Evolutionary conservation across 2,113 vertebrate species (phyloP).

Genomic region (Ameiurus melas): DNA sequence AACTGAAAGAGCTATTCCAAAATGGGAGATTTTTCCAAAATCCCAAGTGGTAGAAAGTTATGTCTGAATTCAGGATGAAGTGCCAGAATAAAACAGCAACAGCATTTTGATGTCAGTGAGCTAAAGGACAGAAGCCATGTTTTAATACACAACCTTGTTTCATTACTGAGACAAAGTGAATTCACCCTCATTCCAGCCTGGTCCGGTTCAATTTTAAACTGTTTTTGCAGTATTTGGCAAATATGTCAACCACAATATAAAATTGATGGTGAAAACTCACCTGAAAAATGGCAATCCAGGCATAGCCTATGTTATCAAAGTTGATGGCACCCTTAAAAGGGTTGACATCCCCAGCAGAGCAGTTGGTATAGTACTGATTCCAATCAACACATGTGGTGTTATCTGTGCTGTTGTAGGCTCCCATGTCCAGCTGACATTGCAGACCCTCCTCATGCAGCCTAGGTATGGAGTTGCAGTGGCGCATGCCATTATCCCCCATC

Average conservation of each 20-base stretch:
- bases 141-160: neutral
- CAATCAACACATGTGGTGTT: conserved; percentile 96
- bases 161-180: neutral
- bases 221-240: neutral
- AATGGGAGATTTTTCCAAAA: conserved; percentile 11
- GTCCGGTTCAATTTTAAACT: neutral
- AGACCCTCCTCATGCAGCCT: conserved; percentile 80
- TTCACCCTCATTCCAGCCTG: neutral
- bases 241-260: too few relatives aligned
- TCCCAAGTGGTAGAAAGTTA: neutral
- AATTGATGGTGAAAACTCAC: conserved; percentile 61
- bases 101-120: neutral
- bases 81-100: neutral
- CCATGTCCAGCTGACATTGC: conserved; percentile 83
- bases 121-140: neutral
- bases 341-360: conserved; percentile 86
- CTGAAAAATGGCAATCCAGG: conserved; percentile 99
- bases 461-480: conserved; percentile 84
- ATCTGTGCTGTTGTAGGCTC: conserved; percentile 89
- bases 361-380: conserved; percentile 98
- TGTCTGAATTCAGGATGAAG: neutral
- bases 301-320: conserved; percentile 98
- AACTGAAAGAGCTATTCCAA: conserved; percentile 33
- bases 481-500: conserved; percentile 89
- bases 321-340: conserved; percentile 98